Base-by-base conservation (phyloP, 2,113 vertebrate species). In the Cryptomyrus ogoouensis region DNA sequence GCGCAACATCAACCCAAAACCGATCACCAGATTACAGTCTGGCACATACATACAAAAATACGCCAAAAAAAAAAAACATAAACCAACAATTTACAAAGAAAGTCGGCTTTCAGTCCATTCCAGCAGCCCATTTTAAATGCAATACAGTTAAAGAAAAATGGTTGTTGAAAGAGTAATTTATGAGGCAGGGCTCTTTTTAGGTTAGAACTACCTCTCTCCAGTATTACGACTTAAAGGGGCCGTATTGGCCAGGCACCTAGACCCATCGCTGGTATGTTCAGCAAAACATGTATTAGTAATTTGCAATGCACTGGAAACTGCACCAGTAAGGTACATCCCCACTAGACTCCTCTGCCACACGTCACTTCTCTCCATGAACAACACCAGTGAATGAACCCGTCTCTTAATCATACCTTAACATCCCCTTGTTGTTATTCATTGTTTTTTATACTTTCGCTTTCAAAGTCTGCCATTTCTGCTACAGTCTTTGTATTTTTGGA, bases 401-500 rank as follows among this genome's bases (percentile, higher is more conserved):
- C 27, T 56, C 8, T 52, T 42, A 35, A 24, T 50, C 74, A 80
- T 80, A 42, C 74, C 74, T 42, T 80, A 19, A 80, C 3, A 70
- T 31, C 0, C 8, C n/a, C 35, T 42, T 80, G 35, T 17, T 42
- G 74, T 42, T 42, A 8, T 42, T 77, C 15, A 56, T 80, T 80
- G n/a, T 39, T 19, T 15, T 42, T 19, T 27, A 31, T 31, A 70
- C 10, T 70, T 70, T 31, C 62, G 2, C 35, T 83, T 44, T 58
- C 80, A 44, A 42, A 31, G 21, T 52, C 44, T 92, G 91, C 91
- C 90, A 91, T 84, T 84, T 84, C 19, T 46, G 42, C 44, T 47
- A 19, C 83, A 46, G 3, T 85, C 24, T 13, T 31, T 49, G 44
- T 85, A 80, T 80, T 80, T 80, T 39, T 80, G 35, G 35, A 42